Evolutionary conservation across 2,113 vertebrate genomes (phyloP).

Genomic region (Pygoscelis adeliae): DNA sequence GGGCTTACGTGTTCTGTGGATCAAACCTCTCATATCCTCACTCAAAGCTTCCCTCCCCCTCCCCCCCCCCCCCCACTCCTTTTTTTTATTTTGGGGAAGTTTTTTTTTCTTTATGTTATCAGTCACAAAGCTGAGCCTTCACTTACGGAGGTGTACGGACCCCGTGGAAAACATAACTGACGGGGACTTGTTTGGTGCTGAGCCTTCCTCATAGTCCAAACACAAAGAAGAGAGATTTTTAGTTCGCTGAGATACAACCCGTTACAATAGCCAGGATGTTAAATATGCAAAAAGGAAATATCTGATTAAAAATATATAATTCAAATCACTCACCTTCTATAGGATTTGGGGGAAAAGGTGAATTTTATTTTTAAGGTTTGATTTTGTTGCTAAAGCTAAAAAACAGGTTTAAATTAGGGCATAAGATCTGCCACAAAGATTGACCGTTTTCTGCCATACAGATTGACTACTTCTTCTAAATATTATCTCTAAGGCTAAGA

Average conservation of each 20-base stretch:
- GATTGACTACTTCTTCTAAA: background rate
- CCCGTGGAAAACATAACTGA: rapidly evolving
- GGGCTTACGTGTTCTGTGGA: background rate
- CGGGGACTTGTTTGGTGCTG: no score
- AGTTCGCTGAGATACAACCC: background rate
- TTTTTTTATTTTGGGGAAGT: no score
- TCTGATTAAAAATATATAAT: background rate
- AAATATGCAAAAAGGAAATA: background rate
- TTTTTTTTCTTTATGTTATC: no score
- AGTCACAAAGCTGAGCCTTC: background rate
- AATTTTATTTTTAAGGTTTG: background rate
- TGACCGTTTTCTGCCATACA: background rate
- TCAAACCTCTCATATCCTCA: background rate
- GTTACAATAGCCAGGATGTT: background rate
- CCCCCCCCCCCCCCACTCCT: no score
- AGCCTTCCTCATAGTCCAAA: background rate
- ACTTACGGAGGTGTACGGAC: rapidly evolving
- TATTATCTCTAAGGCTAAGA: background rate
- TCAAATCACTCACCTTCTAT: background rate
- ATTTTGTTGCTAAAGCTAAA: background rate
- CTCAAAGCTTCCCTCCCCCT: background rate
- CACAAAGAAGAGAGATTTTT: background rate
- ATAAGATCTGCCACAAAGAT: background rate
- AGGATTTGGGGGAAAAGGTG: background rate
- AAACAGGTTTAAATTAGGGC: background rate